A percentile compares a stretch with the other conserved stretches of the same genome.
Evolutionary conservation across 2,113 vertebrate species (phyloP).

Genomic region (Notechis scutatus): DNA sequence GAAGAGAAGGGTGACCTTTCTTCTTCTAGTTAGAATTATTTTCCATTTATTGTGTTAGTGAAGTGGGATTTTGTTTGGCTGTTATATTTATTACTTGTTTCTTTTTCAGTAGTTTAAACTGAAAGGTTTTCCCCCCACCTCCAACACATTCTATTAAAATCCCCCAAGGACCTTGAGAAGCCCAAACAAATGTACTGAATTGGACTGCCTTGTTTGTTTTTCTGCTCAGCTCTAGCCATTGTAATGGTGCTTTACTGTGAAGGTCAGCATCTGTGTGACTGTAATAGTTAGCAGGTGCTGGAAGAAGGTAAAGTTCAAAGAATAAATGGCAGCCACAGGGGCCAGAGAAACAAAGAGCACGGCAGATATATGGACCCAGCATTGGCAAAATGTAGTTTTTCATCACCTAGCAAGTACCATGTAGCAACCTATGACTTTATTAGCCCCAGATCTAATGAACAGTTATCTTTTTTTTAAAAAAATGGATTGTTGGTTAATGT

Average conservation of each 20-base stretch:
- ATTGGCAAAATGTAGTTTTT: constrained; percentile 44
- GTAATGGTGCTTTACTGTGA: constrained; percentile 19
- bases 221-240: constrained; percentile 9
- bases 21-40: background rate
- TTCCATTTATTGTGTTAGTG: background rate
- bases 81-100: background rate
- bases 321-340: constrained; percentile 33
- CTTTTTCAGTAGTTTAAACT: constrained; percentile 17
- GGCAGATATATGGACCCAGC: constrained; percentile 38
- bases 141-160: background rate
- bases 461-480: background rate
- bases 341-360: constrained; percentile 16
- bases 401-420: constrained; percentile 42
- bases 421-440: constrained; percentile 18
- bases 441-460: constrained; percentile 26
- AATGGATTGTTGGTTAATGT: constrained; percentile 16
- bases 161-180: background rate
- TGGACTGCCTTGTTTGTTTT: background rate
- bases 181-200: background rate
- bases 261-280: constrained; percentile 47
- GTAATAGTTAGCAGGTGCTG: constrained; percentile 43
- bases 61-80: background rate
- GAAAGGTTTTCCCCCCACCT: background rate
- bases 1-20: background rate
- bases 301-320: constrained; percentile 62